Percentiles rank a stretch among this genome's conserved stretches.
Evolutionary conservation across 2,888 invertebrate species (phyloP).

Genomic region (Drosophila anomelani): DNA sequence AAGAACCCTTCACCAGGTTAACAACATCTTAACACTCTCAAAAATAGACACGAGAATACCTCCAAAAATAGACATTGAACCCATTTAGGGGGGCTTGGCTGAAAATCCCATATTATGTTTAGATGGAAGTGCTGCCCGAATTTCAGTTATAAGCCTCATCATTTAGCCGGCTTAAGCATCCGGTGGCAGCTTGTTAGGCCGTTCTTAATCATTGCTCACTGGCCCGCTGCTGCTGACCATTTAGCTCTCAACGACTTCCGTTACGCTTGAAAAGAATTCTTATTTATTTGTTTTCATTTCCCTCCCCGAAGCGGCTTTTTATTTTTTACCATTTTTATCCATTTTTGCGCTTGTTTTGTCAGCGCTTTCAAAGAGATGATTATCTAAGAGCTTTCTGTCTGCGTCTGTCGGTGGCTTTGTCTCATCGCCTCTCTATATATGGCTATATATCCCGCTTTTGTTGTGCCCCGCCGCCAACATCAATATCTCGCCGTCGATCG

Average conservation of each 20-base stretch:
- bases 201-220: slow-evolving; percentile 33
- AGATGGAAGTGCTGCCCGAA: slow-evolving; percentile 17
- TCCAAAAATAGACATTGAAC: slow-evolving; percentile 25
- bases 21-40: slow-evolving; percentile 11
- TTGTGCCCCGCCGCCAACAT: slow-evolving; percentile 59
- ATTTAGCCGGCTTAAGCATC: slow-evolving; percentile 53
- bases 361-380: slow-evolving; percentile 60
- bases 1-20: background rate
- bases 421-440: slow-evolving; percentile 8
- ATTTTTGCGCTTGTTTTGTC: slow-evolving; percentile 50
- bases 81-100: background rate
- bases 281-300: slow-evolving; percentile 59
- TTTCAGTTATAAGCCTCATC: slow-evolving; percentile 30
- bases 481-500: slow-evolving; percentile 69
- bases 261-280: slow-evolving; percentile 73
- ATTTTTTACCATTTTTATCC: slow-evolving; percentile 14
- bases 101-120: background rate
- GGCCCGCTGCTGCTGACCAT: slow-evolving; percentile 66
- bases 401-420: slow-evolving; percentile 33
- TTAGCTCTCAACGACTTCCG: slow-evolving; percentile 75
- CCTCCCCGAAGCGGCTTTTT: slow-evolving; percentile 4
- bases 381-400: slow-evolving; percentile 52
- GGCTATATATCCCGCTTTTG: slow-evolving; percentile 43
- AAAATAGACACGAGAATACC: background rate
- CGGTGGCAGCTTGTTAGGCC: slow-evolving; percentile 60